phyloP scores from a whole-genome alignment of 2,888 invertebrate species.

The Cartodere bifasciata region DNA sequence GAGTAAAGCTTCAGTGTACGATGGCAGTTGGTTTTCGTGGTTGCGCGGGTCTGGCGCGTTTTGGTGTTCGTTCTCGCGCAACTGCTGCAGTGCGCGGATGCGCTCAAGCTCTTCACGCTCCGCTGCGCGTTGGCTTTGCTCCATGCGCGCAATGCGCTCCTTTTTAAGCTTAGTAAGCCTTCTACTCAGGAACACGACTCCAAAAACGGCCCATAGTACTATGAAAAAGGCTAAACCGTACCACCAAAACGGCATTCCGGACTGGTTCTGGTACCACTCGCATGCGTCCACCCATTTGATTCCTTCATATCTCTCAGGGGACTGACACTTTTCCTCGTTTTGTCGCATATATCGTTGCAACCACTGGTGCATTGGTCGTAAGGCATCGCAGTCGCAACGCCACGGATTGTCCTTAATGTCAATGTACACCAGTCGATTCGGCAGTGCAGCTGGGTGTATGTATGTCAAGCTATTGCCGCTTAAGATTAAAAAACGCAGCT shows the following conservation, averaged over 20 bases:
- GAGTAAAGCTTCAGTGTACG: constrained; percentile 63
- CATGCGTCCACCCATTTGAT: constrained; percentile 59
- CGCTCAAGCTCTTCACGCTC: constrained; percentile 23
- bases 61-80: constrained; percentile 28
- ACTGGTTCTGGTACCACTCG: constrained; percentile 43
- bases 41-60: constrained; percentile 56
- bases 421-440: constrained; percentile 45
- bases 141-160: constrained; percentile 43
- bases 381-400: constrained; percentile 57
- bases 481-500: constrained; percentile 47
- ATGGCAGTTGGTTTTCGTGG: constrained; percentile 60
- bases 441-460: constrained; percentile 46
- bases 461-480: constrained; percentile 58
- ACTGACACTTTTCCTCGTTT: constrained; percentile 47
- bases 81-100: constrained; percentile 2
- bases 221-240: constrained; percentile 23
- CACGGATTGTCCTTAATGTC: constrained; percentile 61
- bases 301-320: constrained; percentile 48
- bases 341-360: constrained; percentile 41
- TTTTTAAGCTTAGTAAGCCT: constrained; percentile 25
- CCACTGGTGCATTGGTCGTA: constrained; percentile 49
- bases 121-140: constrained; percentile 28
- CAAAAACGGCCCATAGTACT: too few relatives aligned
- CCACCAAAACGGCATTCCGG: constrained; percentile 37
- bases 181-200: too few relatives aligned